Evolutionary conservation across 2,797 vertebrate species (phyloP).

Genomic region (Paedocypris micromegethes): DNA sequence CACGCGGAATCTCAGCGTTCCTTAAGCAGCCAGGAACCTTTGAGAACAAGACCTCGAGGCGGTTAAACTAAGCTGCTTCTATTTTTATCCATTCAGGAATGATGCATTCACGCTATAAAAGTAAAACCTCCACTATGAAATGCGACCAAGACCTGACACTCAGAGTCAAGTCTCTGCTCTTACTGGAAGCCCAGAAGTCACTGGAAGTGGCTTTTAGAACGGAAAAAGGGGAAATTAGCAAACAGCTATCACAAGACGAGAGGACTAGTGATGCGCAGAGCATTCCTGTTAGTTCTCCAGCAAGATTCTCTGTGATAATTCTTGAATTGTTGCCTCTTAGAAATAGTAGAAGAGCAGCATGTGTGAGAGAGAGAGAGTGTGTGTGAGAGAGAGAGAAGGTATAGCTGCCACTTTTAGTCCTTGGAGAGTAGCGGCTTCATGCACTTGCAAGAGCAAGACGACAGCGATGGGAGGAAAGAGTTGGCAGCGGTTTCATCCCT

Average conservation of each 20-base stretch:
- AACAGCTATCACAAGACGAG: background rate
- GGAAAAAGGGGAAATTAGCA: slow-evolving; percentile 23
- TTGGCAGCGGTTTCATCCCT: slow-evolving; percentile 22
- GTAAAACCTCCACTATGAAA: background rate
- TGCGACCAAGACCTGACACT: slow-evolving; percentile 22
- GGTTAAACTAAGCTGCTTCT: slow-evolving; percentile 45
- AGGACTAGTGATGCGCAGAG: background rate
- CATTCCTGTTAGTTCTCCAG: background rate
- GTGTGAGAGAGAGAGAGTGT: background rate
- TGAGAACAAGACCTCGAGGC: slow-evolving; percentile 47
- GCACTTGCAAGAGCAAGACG: slow-evolving; percentile 14
- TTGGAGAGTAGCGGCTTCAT: slow-evolving; percentile 18
- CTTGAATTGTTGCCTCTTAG: background rate
- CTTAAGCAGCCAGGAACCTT: slow-evolving; percentile 45
- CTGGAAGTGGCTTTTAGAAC: slow-evolving; percentile 25
- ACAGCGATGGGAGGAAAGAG: slow-evolving; percentile 2
- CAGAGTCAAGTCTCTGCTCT: slow-evolving; percentile 5
- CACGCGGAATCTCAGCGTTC: slow-evolving; percentile 36
- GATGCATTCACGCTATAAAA: slow-evolving; percentile 39
- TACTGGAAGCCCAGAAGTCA: slow-evolving; percentile 3
- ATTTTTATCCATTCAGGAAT: slow-evolving; percentile 45
- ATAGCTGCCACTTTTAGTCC: slow-evolving; percentile 29
- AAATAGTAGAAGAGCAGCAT: slow-evolving; percentile 10
- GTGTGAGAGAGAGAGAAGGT: background rate
- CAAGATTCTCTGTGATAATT: slow-evolving; percentile 4